Evolutionary conservation across 2,113 vertebrate genomes (phyloP).

Genomic region (Hemiscyllium ocellatum): DNA sequence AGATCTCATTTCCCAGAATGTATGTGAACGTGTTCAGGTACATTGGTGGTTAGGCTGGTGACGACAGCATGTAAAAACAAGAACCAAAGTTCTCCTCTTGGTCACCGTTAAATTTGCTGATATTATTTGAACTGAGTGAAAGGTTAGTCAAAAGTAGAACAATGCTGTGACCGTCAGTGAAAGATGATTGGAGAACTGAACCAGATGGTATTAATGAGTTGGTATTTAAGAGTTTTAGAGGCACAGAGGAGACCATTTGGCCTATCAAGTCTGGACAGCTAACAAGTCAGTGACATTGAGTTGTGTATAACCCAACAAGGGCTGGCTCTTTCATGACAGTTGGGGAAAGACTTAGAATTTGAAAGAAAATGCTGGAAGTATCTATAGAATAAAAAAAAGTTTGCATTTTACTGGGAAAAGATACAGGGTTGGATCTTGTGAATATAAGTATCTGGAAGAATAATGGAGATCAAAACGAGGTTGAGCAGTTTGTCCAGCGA

Average conservation of each 20-base stretch:
- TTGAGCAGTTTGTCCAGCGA: too few relatives aligned
- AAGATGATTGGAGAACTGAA: background rate
- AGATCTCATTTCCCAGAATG: background rate
- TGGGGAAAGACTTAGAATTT: background rate
- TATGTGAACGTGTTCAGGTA: background rate
- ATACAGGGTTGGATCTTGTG: too few relatives aligned
- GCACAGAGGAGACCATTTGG: too few relatives aligned
- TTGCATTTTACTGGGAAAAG: too few relatives aligned
- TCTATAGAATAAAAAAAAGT: background rate
- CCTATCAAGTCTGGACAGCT: too few relatives aligned
- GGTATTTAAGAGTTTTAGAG: too few relatives aligned
- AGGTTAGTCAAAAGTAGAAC: background rate
- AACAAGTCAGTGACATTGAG: too few relatives aligned
- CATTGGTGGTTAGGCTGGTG: background rate
- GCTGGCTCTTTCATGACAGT: background rate
- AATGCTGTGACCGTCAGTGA: background rate
- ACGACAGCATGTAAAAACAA: background rate
- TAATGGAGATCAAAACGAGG: too few relatives aligned
- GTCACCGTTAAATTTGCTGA: background rate
- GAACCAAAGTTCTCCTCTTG: background rate
- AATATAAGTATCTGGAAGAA: too few relatives aligned
- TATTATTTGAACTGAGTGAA: background rate
- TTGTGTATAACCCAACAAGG: background rate
- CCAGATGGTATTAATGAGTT: too few relatives aligned
- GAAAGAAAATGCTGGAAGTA: background rate